Percentiles rank a stretch among this genome's conserved stretches.
Conservation (phyloP, 2,888 invertebrate species). For the Stenodera caucasica region DNA sequence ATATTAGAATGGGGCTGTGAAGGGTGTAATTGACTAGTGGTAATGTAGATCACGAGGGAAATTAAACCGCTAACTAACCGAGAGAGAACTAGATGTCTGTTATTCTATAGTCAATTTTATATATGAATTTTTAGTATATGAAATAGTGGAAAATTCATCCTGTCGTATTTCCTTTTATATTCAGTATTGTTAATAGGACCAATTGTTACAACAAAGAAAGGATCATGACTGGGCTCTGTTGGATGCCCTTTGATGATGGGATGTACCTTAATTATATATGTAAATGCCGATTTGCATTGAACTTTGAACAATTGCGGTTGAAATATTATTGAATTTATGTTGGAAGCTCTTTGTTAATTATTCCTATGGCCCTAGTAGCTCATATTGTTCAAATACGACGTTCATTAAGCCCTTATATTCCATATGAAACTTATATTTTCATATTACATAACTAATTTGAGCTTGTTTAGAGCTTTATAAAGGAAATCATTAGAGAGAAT, state of each 20-base stretch:
- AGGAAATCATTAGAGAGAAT: slow-evolving; percentile 3
- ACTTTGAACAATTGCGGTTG: slow-evolving; percentile 52
- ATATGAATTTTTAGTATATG: slow-evolving; percentile 14
- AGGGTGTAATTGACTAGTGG: slow-evolving; percentile 42
- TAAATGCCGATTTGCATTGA: slow-evolving; percentile 53
- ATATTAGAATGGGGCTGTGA: slow-evolving; percentile 11
- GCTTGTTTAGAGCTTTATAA: neutral
- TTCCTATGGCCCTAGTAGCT: slow-evolving; percentile 32
- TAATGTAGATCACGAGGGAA: slow-evolving; percentile 56
- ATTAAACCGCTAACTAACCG: slow-evolving; percentile 56
- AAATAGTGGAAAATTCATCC: neutral
- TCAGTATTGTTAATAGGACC: slow-evolving; percentile 3
- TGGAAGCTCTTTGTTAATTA: slow-evolving; percentile 51
- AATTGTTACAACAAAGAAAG: slow-evolving; percentile 3
- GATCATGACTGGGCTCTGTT: slow-evolving; percentile 21
- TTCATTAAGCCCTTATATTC: slow-evolving; percentile 31
- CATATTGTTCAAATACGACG: slow-evolving; percentile 32
- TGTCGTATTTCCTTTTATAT: neutral
- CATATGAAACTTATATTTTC: slow-evolving; percentile 22
- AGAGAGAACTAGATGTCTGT: slow-evolving; percentile 37
- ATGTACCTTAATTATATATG: slow-evolving; percentile 52
- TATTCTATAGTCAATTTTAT: slow-evolving; percentile 23
- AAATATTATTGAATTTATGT: slow-evolving; percentile 45
- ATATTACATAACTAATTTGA: neutral
- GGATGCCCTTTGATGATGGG: slow-evolving; percentile 41